Conservation (phyloP, 2,797 vertebrate genomes). For the Gobio occitaniae region DNA sequence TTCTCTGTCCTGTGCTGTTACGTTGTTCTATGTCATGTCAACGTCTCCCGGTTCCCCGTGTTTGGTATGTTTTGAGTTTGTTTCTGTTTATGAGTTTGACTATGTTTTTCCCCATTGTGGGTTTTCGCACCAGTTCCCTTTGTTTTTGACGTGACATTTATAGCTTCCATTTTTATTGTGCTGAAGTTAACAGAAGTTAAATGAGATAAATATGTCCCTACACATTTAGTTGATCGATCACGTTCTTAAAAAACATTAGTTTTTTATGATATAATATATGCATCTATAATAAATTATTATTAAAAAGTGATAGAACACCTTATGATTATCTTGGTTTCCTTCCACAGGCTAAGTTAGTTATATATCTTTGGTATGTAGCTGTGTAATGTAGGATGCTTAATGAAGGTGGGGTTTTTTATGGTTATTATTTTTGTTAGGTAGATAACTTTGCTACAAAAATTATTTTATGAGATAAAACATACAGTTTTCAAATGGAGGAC, state of each 20-base stretch:
- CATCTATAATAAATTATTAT: not conserved
- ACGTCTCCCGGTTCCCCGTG: too few species aligned
- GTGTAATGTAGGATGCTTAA: not conserved
- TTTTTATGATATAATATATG: too few species aligned
- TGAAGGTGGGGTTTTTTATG: not conserved
- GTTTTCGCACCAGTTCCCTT: too few species aligned
- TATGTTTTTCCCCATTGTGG: too few species aligned
- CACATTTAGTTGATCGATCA: not conserved
- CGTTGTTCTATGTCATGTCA: too few species aligned
- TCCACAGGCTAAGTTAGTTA: not conserved
- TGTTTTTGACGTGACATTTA: too few species aligned
- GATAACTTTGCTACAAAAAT: not conserved
- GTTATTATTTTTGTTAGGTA: not conserved
- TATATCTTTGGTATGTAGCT: not conserved
- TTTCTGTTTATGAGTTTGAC: too few species aligned
- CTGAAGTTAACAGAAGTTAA: not conserved
- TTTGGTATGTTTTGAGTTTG: too few species aligned
- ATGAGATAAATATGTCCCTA: not conserved
- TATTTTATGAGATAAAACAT: not conserved
- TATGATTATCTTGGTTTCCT: not conserved
- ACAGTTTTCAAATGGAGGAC: not conserved
- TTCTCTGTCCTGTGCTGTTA: too few species aligned
- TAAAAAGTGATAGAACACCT: not conserved
- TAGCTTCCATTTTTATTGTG: not conserved
- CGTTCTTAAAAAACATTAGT: not conserved